A percentile compares a stretch with the other conserved stretches of the same genome.
Evolutionary conservation across 2,888 invertebrate species (phyloP).

Genomic region (Eugnorisma glareosa): DNA sequence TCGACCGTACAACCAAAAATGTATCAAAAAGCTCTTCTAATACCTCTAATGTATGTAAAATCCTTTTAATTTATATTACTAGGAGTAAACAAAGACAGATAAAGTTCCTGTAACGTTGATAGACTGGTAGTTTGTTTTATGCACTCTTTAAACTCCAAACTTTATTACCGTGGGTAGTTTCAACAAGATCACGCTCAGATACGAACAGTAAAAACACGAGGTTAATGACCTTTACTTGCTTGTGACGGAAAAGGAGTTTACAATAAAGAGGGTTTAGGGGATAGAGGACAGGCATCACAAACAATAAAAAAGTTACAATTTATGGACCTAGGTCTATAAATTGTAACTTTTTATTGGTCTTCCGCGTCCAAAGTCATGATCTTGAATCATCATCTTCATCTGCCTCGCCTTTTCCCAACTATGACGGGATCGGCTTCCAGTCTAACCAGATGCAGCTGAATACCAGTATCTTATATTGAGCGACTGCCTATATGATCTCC

Average conservation of each 20-base stretch:
- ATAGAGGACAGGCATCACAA: background rate
- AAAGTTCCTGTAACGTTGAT: constrained; percentile 44
- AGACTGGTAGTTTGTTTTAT: constrained; percentile 52
- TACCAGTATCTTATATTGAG: background rate
- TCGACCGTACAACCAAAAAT: background rate
- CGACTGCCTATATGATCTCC: background rate
- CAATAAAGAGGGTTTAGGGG: background rate
- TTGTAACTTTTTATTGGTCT: too few relatives aligned
- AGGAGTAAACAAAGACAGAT: constrained; percentile 23
- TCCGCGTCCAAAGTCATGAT: background rate
- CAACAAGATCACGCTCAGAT: constrained; percentile 56
- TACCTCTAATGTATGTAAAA: constrained; percentile 16
- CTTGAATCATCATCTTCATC: too few relatives aligned
- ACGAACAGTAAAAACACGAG: constrained; percentile 51
- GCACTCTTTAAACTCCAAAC: constrained; percentile 57
- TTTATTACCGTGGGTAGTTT: constrained; percentile 57
- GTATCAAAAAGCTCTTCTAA: background rate
- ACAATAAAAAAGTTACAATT: background rate
- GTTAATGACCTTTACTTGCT: constrained; percentile 53
- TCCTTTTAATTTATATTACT: constrained; percentile 3
- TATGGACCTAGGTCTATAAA: background rate
- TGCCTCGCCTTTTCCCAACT: background rate
- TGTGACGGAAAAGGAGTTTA: constrained; percentile 10
- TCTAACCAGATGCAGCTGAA: background rate
- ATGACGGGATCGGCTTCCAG: too few relatives aligned